A percentile compares a stretch with the other conserved stretches of the same genome.
Evolutionary conservation across 2,113 vertebrate genomes (phyloP).

Genomic region (Dromas ardeola): DNA sequence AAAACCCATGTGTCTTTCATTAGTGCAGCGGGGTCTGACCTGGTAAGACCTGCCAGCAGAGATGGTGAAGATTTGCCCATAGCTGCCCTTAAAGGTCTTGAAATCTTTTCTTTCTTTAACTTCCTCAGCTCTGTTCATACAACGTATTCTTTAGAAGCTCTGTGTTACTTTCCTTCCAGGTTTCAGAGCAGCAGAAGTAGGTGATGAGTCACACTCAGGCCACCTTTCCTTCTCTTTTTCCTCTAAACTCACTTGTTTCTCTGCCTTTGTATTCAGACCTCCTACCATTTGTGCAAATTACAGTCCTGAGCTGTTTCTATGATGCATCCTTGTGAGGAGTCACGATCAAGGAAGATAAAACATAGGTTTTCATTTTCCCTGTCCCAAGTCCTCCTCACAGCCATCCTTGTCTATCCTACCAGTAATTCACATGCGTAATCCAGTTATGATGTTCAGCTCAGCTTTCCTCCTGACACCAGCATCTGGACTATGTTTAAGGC

Average conservation of each 20-base stretch:
- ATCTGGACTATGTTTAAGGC: neutral
- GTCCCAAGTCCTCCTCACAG: neutral
- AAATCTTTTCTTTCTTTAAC: neutral
- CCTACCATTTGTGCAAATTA: neutral
- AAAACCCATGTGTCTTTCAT: neutral
- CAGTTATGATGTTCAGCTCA: neutral
- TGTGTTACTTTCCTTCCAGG: neutral
- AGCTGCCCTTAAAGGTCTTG: neutral
- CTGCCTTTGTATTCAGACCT: neutral
- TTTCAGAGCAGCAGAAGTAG: neutral
- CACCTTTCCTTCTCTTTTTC: neutral
- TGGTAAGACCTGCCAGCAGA: neutral
- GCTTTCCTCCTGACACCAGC: neutral
- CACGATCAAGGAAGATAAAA: neutral
- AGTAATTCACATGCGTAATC: neutral
- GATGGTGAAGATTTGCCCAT: neutral
- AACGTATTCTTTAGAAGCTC: neutral
- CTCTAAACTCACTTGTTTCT: neutral
- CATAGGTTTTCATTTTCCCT: neutral
- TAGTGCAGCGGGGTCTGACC: fast-evolving
- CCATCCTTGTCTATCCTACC: neutral
- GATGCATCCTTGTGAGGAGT: neutral
- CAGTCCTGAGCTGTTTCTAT: neutral
- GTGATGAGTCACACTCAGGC: neutral
- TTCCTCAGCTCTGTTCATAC: neutral